Evolutionary conservation across 2,797 vertebrate species (phyloP), one percentile per base, ranked within the genome.

Genomic region (Peromyscus nudipes): DNA sequence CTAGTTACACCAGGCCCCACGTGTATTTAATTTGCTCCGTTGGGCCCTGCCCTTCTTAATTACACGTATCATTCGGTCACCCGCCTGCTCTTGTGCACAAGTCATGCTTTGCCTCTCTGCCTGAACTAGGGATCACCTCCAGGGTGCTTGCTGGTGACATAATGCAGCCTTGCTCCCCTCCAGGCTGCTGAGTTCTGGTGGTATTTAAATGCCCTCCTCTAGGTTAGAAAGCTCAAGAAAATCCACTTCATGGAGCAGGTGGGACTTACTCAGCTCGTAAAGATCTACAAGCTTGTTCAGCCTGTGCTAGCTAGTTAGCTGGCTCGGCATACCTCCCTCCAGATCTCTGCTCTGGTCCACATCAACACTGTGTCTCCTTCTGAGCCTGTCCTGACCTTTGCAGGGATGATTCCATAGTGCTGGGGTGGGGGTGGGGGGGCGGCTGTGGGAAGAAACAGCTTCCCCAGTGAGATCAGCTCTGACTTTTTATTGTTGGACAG

Each of bases 31-130:
- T 97, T 97, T 97, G 88, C 94, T 96, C 89, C 23, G n/a, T 94
- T 75, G 93, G 89, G 1, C 2, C 19, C 65, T 64, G 96, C 96
- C 97, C 97, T 97, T 97, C 93, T 93, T 92, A 97, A 90, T 97
- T n/a, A 67, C 87, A 91, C 19, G 8, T 0, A 29, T 96, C 97
- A 92, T 97, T 81, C 94, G 95, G 95, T 97, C 95, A 75, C 96
- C 92, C 76, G 96, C 96, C 81, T 65, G 87, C 85, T 85, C 76
- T 64, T n/a, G 46, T 4, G 64, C 91, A 90, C 87, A 0, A 4
- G 60, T 25, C 46, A 16, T 91, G 81, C 96, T 98, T 94, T 96
- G 25, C 23, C 0, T 92, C 3, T 0, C 88, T 93, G 97, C 97
- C 97, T 97, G 97, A 98, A 89, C 90, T 91, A 4, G 84, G 60